Evolutionary conservation across 2,113 vertebrate genomes (phyloP).

Genomic region (Platycercus adscitus): DNA sequence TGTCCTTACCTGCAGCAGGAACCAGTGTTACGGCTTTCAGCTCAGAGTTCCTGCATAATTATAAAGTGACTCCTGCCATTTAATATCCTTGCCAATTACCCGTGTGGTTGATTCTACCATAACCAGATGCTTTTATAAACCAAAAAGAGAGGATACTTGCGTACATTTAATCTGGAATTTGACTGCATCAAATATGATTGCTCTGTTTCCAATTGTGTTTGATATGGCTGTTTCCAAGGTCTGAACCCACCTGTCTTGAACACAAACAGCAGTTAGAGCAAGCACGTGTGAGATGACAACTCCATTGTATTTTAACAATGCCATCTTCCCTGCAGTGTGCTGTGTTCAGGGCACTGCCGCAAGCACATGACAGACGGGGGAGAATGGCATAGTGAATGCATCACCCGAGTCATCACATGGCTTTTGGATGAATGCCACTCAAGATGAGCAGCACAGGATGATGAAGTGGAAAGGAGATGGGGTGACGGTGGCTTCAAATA

Average conservation of each 20-base stretch:
- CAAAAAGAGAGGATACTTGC: not conserved
- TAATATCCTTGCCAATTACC: not conserved
- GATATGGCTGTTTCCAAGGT: not conserved
- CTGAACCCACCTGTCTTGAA: not conserved
- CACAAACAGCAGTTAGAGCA: not conserved
- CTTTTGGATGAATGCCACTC: not conserved
- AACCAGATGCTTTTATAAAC: not conserved
- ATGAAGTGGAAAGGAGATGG: not conserved
- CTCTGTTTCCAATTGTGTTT: not conserved
- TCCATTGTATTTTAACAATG: not conserved
- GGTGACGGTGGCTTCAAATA: not conserved
- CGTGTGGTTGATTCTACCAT: not conserved
- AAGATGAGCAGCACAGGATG: not conserved
- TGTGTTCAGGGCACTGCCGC: not conserved
- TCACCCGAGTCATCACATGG: not conserved
- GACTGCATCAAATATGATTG: not conserved
- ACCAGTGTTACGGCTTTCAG: not conserved
- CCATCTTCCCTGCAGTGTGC: not conserved
- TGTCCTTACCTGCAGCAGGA: not conserved
- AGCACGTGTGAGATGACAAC: not conserved
- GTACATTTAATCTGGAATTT: not conserved
- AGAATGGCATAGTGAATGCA: fast-evolving
- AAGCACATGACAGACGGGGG: fast-evolving
- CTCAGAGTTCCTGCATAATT: not conserved
- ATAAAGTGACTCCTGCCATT: not conserved